Conservation (phyloP, 2,113 vertebrate species). For the Tyrannus savana region DNA sequence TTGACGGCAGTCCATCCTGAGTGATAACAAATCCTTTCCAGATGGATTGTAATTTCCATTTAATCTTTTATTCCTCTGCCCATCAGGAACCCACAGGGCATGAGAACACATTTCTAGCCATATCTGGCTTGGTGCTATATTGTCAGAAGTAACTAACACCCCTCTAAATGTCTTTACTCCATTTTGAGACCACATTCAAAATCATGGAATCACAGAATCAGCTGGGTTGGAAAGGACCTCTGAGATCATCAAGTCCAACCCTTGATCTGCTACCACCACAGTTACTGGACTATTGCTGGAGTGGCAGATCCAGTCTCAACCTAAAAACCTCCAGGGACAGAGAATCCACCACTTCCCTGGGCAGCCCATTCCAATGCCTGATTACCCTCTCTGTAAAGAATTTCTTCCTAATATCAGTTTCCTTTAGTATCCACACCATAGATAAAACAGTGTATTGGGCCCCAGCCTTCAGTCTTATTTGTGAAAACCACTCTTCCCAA, state of each 20-base stretch:
- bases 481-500: not conserved
- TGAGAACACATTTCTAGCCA: not conserved
- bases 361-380: too few relatives aligned
- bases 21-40: slow-evolving; percentile 53
- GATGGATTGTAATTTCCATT: slow-evolving; percentile 41
- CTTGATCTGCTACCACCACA: too few relatives aligned
- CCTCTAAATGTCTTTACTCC: not conserved
- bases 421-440: not conserved
- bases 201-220: not conserved
- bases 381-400: too few relatives aligned
- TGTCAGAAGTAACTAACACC: not conserved
- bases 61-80: not conserved
- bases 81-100: not conserved
- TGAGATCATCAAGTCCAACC: too few relatives aligned
- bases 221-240: too few relatives aligned
- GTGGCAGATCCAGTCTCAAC: too few relatives aligned
- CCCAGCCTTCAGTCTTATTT: not conserved
- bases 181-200: not conserved
- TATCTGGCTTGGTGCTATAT: not conserved
- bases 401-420: not conserved
- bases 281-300: too few relatives aligned
- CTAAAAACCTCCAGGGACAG: too few relatives aligned
- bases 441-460: rapidly evolving
- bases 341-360: too few relatives aligned
- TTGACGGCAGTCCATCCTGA: slow-evolving; percentile 35